phyloP scores from a whole-genome alignment of 2,888 invertebrate genomes.

The Gerris lacustris region DNA sequence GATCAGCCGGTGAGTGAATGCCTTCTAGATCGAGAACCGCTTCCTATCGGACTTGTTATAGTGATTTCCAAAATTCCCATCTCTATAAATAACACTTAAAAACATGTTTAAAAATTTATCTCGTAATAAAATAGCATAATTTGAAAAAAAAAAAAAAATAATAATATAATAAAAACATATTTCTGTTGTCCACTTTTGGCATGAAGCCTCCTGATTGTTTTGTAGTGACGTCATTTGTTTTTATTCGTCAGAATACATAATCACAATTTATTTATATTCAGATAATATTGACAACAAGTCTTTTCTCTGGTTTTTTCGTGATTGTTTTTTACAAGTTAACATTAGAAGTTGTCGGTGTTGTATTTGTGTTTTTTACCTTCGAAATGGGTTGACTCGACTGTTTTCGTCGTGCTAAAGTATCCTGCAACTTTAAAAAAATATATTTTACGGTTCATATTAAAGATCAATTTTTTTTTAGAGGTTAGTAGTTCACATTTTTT shows the following conservation, averaged over 20 bases:
- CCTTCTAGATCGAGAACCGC: background rate
- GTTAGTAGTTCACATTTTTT: conserved; percentile 3
- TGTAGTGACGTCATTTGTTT: conserved; percentile 27
- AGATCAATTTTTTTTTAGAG: background rate
- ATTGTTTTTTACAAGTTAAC: background rate
- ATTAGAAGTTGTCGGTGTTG: background rate
- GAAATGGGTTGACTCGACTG: background rate
- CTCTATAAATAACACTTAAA: no score
- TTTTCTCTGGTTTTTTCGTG: background rate
- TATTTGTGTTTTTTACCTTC: background rate
- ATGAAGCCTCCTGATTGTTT: background rate
- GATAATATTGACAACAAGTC: background rate
- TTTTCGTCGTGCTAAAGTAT: background rate
- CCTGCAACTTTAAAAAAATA: background rate
- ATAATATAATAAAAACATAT: background rate
- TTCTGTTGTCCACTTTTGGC: background rate
- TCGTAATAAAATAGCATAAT: background rate
- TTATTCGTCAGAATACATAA: conserved; percentile 19
- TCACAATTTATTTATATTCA: conserved; percentile 4
- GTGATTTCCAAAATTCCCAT: no score
- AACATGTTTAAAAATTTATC: background rate
- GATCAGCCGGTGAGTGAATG: background rate
- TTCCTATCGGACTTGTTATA: no score
- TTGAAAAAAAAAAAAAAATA: background rate
- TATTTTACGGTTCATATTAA: background rate